Conservation (phyloP, 1,140 invertebrate species). For the Steinernema khuongi region DNA sequence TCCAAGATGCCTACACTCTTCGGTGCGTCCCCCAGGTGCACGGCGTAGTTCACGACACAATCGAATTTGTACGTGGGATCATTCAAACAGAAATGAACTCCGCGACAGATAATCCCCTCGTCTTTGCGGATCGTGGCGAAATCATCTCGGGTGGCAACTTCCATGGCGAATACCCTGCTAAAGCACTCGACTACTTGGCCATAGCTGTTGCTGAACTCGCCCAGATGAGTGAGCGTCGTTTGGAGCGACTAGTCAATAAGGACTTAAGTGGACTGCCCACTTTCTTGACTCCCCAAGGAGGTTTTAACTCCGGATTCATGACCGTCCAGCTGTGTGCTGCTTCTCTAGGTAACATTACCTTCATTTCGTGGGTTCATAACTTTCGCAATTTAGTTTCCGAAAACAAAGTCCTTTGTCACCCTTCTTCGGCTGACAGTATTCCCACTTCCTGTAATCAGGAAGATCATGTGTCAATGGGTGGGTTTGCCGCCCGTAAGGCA, state of each 20-base stretch:
- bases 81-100: slow-evolving; percentile 70
- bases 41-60: slow-evolving; percentile 70
- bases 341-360: slow-evolving; percentile 64
- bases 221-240: slow-evolving; percentile 70
- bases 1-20: slow-evolving; percentile 73
- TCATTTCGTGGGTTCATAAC: not conserved
- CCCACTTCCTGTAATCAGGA: slow-evolving; percentile 72
- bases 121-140: slow-evolving; percentile 69
- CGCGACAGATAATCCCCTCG: slow-evolving; percentile 72
- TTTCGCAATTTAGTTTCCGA: slow-evolving; percentile 64
- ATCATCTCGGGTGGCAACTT: slow-evolving; percentile 71
- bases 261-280: slow-evolving; percentile 65
- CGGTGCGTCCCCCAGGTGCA: slow-evolving; percentile 70
- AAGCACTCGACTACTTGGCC: slow-evolving; percentile 70
- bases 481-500: slow-evolving; percentile 69
- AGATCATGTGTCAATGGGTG: slow-evolving; percentile 74
- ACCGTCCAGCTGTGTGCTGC: slow-evolving; percentile 72
- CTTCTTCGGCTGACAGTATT: slow-evolving; percentile 68
- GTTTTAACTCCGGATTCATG: slow-evolving; percentile 74
- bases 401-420: slow-evolving; percentile 73
- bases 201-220: slow-evolving; percentile 72
- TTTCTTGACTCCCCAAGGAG: slow-evolving; percentile 69
- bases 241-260: slow-evolving; percentile 70
- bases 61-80: slow-evolving; percentile 67
- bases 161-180: slow-evolving; percentile 72